Evolutionary conservation across 2,113 vertebrate genomes (phyloP), one percentile per base, ranked within the genome.

Genomic region (Morone chrysops): DNA sequence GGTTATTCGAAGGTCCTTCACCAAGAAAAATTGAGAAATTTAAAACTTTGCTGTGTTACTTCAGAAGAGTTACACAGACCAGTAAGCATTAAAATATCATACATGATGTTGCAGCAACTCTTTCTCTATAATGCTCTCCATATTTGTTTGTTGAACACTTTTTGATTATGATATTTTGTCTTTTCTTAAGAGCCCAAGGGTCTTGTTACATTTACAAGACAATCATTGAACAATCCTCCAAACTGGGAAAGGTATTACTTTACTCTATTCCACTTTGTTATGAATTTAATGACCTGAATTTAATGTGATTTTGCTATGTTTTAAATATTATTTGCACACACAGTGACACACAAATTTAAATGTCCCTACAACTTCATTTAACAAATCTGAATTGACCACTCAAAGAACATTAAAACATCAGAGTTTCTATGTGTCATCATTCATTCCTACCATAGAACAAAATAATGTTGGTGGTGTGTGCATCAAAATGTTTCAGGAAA

Each of bases 31-130:
- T 97, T 61, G 98, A 99, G 91, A 99, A 99, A 80, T 95, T 99
- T 86, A 99, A 97, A 96, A 99, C 98, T 0, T 96, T 99, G 57
- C 95, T 99, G 88, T 99, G 97, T 90, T 99, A 99, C 94, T 99
- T 99, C 88, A 95, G 96, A 93, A 98, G 95, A 96, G 96, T 99
- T 84, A 96, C 97, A 82, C 92, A 97, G 84, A 97, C 95, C 93
- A 97, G 98, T 99, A 98, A 95, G 95, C 86, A 40, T 75, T n/a
- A 17, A 78, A 36, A 25, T 22, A 4, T 48, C 17, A n/a, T 0
- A n/a, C 2, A 11, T 60, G 0, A 56, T 50, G 5, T 48, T 20
- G 17, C 17, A 48, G 6, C 17, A 25, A 16, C 61, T 74, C 8
- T 57, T 91, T 54, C 12, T 18, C 31, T 50, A 14, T 41, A 16